Evolutionary conservation across 2,888 invertebrate genomes (phyloP), one percentile per base, ranked within the genome.

Genomic region (Harmothoe impar): DNA sequence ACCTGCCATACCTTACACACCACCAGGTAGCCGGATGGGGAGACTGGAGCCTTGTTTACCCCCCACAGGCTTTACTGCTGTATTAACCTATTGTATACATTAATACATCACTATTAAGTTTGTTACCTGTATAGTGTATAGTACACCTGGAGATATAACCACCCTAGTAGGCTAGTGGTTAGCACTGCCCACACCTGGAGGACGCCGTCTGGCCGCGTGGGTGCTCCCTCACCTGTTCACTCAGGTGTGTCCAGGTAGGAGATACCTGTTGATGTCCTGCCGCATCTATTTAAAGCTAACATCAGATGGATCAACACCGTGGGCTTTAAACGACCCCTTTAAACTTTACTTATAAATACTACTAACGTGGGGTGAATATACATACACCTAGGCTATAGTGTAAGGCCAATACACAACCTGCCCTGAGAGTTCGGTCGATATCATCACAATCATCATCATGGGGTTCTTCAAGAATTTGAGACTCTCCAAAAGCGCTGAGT

Each of bases 401-500:
- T 62, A 62, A n/a, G 62, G 20, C 15, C 7, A 62, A 12, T 62
- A 62, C n/a, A n/a, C 20, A 12, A n/a, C 62, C 15, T 62, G 62
- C 62, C 62, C 20, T 62, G 3, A 20, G n/a, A 1, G 15, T n/a
- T 62, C 3, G 3, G n/a, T 5, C 78, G 3, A 20, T 33, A 78
- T 29, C 20, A 78, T 29, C 20, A 29, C 31, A 5, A 78, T 1
- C 10, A 43, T 20, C 20, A 84, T 33, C 25, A 86, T 86, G 86
- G 86, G 86, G 25, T 86, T 86, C 52, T 86, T 86, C 56, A 86
- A 86, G 31, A 31, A 29, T 29, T 25, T 86, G 10, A 17, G 86
- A 0, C 86, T 86, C 25, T 86, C 86, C 23, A 86, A 86, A 29
- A 86, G 86, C 31, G 86, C 86, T 12, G 86, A 86, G 31, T 54